phyloP scores from a whole-genome alignment of 2,797 vertebrate genomes.

The Sarcophilus harrisii region DNA sequence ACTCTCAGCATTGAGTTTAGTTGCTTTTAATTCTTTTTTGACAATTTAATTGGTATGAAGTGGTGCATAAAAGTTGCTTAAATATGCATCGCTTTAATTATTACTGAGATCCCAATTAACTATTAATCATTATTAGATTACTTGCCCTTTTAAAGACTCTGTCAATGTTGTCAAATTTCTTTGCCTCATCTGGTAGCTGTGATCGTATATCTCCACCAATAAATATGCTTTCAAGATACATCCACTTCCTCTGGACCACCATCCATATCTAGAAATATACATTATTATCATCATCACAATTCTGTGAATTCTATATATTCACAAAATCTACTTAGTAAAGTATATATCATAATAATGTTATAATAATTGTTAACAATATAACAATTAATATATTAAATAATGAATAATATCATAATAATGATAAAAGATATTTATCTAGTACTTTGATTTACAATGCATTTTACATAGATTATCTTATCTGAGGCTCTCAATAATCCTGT shows the following conservation, averaged over 20 bases:
- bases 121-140: conserved; percentile 35
- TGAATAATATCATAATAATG: neutral
- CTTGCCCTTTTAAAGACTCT: conserved; percentile 92
- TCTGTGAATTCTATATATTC: neutral
- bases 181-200: conserved; percentile 95
- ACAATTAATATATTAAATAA: neutral
- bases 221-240: conserved; percentile 98
- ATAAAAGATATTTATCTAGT: neutral
- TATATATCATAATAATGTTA: neutral
- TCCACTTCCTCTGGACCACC: conserved; percentile 97
- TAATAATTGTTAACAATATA: neutral
- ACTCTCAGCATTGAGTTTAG: neutral
- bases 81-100: neutral
- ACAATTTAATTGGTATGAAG: neutral
- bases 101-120: neutral
- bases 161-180: conserved; percentile 94
- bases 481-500: neutral
- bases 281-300: neutral
- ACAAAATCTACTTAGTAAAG: neutral
- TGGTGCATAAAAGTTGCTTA: neutral
- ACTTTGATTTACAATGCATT: neutral
- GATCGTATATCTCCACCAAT: conserved; percentile 94
- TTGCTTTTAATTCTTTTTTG: neutral
- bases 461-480: neutral
- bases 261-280: conserved; percentile 90